Conservation (phyloP, 2,797 vertebrate species). For the Paguma larvata region DNA sequence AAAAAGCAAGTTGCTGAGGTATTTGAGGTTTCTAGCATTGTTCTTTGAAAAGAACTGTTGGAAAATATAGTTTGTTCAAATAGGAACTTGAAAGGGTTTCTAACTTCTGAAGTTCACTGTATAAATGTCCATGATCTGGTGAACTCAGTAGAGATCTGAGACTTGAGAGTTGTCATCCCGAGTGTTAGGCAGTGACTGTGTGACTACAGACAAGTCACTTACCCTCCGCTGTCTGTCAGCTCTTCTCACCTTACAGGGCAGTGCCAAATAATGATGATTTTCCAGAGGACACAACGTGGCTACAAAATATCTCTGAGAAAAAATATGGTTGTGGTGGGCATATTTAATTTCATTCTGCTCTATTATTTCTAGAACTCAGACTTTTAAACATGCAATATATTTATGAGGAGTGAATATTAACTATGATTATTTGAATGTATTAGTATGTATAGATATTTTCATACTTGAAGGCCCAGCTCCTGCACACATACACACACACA, state of each 20-base stretch:
- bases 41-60: conserved; percentile 82
- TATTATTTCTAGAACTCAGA: background rate
- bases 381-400: background rate
- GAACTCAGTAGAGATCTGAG: conserved; percentile 81
- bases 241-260: background rate
- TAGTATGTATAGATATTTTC: background rate
- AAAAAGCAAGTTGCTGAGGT: conserved; percentile 67
- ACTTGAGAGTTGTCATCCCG: conserved; percentile 55
- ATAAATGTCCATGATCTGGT: conserved; percentile 76
- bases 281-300: background rate
- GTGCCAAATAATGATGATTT: background rate
- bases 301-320: background rate
- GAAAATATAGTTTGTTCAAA: conserved; percentile 78
- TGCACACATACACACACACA: background rate
- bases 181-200: conserved; percentile 71
- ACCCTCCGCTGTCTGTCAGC: background rate
- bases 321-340: background rate
- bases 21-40: conserved; percentile 75
- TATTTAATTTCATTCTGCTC: background rate
- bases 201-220: conserved; percentile 67
- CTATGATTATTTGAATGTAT: background rate
- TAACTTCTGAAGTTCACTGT: conserved; percentile 77
- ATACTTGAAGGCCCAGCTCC: background rate
- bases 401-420: background rate
- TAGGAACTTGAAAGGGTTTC: conserved; percentile 74